These are phyloP conservation scores for Brenthis ino DNA, from an alignment of 2,888 invertebrate genomes.

Conservation along the genomic window DNA sequence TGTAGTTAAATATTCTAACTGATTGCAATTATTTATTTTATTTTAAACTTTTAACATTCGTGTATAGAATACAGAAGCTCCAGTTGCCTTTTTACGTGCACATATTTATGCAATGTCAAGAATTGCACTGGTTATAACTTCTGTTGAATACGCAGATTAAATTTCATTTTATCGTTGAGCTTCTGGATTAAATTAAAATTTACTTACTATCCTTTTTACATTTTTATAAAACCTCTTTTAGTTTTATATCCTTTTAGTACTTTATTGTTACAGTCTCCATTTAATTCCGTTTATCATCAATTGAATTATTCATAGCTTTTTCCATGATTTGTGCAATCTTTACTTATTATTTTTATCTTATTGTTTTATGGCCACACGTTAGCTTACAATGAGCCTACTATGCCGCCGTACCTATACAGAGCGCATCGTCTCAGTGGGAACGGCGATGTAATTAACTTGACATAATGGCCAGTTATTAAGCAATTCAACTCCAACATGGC, in stretches of 20 bases:
- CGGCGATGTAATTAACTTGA: slow-evolving; percentile 66
- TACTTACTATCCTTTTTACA: slow-evolving; percentile 1
- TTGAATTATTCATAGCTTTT: neutral
- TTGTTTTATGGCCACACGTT: slow-evolving; percentile 9
- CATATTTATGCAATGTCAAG: slow-evolving; percentile 16
- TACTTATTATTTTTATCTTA: slow-evolving; percentile 8
- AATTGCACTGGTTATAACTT: slow-evolving; percentile 23
- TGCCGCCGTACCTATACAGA: slow-evolving; percentile 34
- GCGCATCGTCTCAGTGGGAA: slow-evolving; percentile 45
- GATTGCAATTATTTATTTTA: too few relatives aligned
- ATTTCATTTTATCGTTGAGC: slow-evolving; percentile 19
- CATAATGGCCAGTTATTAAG: slow-evolving; percentile 74
- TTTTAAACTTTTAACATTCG: too few relatives aligned
- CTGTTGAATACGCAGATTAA: slow-evolving; percentile 17
- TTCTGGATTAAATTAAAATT: slow-evolving; percentile 23
- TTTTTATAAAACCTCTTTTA: slow-evolving; percentile 5
- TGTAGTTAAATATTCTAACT: too few relatives aligned
- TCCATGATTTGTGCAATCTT: neutral
- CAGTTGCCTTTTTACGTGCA: slow-evolving; percentile 1
- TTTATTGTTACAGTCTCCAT: too few relatives aligned
- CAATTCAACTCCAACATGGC: slow-evolving; percentile 66
- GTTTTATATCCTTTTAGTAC: slow-evolving; percentile 2
- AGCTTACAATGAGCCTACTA: slow-evolving; percentile 11
- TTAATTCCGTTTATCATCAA: too few relatives aligned
- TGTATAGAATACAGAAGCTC: slow-evolving; percentile 2